Base-by-base conservation (phyloP, 2,797 vertebrate genomes). In the Graptemys geographica region DNA sequence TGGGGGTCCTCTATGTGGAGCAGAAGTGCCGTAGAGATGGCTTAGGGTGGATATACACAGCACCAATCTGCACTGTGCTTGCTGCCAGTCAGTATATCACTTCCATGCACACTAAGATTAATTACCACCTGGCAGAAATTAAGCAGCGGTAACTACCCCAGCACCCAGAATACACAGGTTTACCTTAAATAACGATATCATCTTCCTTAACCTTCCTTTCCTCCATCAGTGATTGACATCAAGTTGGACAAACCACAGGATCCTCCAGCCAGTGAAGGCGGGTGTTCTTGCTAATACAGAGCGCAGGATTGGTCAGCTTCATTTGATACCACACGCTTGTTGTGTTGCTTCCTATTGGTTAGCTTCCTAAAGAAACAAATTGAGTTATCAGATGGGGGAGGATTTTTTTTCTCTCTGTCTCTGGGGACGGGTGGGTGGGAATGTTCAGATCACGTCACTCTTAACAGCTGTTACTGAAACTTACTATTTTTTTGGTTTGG, bases 301-400 rank as follows among this genome's bases (percentile, higher is more conserved):
- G 94, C 95, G 80, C 88, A 90, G 65, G 93, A 96, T 94, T 87
- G 94, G 94, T 91, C 96, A 98, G 98, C 98, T 94, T 97, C 96
- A 96, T 98, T 96, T 97, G 93, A 97, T 98, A 98, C 97, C 98
- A 97, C 98, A 97, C 97, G 98, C 99, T 99, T 98, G 97, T 99
- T 99, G 97, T 98, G 98, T 99, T 98, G 98, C 99, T 99, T 99
- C 98, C 98, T 98, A 98, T 99, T 98, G 98, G 98, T 99, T 99
- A 98, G 98, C 98, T 98, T 98, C 97, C 98, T 98, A 94, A 91
- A 93, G 84, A 93, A 97, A 97, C 93, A 91, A 96, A 87, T 97
- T 98, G 98, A 98, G 97, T 98, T 98, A 98, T 98, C 97, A 97
- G 98, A 98, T 97, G 97, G 98, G 98, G 98, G 98, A 98, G 98